Percentiles rank a stretch among this genome's conserved stretches.
phyloP scores from a whole-genome alignment of 2,888 invertebrate genomes.

The Litoditis marina region DNA sequence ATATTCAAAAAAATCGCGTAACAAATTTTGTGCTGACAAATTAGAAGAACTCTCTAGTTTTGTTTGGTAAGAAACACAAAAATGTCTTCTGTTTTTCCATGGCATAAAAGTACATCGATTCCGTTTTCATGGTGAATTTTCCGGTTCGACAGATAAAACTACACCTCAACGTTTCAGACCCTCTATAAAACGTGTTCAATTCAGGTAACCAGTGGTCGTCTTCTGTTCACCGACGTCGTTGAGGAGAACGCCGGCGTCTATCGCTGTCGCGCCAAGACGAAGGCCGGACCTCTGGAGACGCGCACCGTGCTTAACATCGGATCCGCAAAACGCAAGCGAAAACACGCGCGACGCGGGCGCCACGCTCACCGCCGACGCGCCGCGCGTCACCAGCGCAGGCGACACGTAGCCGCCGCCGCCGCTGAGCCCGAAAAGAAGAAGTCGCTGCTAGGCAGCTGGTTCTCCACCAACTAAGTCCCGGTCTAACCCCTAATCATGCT shows the following conservation, averaged over 20 bases:
- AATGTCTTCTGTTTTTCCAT: no score
- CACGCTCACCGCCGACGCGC: slow-evolving; percentile 32
- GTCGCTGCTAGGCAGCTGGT: slow-evolving; percentile 19
- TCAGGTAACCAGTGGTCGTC: slow-evolving; percentile 67
- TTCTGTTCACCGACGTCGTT: slow-evolving; percentile 69
- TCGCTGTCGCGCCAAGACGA: slow-evolving; percentile 70
- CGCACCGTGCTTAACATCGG: slow-evolving; percentile 56
- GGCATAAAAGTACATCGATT: no score
- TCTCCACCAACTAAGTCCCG: slow-evolving; percentile 17
- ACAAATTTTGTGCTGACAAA: no score
- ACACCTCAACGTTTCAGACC: no score
- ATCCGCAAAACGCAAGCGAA: slow-evolving; percentile 58
- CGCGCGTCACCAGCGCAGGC: slow-evolving; percentile 37
- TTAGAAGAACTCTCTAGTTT: no score
- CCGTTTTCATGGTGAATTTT: no score
- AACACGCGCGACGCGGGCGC: slow-evolving; percentile 42
- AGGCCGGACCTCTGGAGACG: slow-evolving; percentile 59
- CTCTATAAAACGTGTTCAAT: no score
- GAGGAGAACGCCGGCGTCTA: slow-evolving; percentile 73
- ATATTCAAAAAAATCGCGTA: no score
- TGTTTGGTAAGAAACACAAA: no score
- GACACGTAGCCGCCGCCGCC: slow-evolving; percentile 20
- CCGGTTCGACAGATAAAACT: no score
- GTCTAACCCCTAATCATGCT: neutral
- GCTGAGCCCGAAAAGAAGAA: slow-evolving; percentile 12